Evolutionary conservation across 2,888 invertebrate species (phyloP).

Genomic region (Xylota segnis): DNA sequence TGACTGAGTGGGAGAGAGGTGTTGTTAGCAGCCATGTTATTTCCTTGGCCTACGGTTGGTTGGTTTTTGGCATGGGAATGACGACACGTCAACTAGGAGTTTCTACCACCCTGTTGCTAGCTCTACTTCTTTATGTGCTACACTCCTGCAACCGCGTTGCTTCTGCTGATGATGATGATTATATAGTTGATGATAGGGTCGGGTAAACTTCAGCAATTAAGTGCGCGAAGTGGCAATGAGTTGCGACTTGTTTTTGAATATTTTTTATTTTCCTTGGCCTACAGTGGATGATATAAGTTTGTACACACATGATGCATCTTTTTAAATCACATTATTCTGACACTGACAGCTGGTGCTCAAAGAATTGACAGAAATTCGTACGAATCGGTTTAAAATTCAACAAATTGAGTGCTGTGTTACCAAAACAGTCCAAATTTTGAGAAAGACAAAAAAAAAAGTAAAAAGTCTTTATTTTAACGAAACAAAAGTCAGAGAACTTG

Average conservation of each 20-base stretch:
- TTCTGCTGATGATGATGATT: constrained; percentile 36
- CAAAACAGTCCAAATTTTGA: too few species aligned
- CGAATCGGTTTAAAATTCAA: too few species aligned
- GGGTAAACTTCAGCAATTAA: constrained; percentile 64
- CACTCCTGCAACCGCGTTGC: constrained; percentile 11
- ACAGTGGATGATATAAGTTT: constrained; percentile 42
- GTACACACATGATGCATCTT: background rate
- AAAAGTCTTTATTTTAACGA: too few species aligned
- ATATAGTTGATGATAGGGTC: constrained; percentile 63
- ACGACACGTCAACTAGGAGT: constrained; percentile 41
- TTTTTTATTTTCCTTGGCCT: background rate
- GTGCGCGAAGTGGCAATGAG: constrained; percentile 61
- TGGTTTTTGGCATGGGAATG: constrained; percentile 34
- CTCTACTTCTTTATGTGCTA: constrained; percentile 10
- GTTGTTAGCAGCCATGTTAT: constrained; percentile 47
- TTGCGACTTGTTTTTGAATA: constrained; percentile 26
- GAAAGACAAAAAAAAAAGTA: too few species aligned
- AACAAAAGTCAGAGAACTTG: too few species aligned
- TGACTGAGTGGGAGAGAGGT: background rate
- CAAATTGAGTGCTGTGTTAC: too few species aligned
- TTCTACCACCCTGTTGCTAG: background rate
- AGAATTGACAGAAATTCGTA: too few species aligned
- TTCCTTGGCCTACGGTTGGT: constrained; percentile 49
- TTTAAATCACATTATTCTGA: background rate
- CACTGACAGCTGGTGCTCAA: too few species aligned